Base-by-base conservation (phyloP, 2,113 vertebrate species). In the Epinephelus lanceolatus region DNA sequence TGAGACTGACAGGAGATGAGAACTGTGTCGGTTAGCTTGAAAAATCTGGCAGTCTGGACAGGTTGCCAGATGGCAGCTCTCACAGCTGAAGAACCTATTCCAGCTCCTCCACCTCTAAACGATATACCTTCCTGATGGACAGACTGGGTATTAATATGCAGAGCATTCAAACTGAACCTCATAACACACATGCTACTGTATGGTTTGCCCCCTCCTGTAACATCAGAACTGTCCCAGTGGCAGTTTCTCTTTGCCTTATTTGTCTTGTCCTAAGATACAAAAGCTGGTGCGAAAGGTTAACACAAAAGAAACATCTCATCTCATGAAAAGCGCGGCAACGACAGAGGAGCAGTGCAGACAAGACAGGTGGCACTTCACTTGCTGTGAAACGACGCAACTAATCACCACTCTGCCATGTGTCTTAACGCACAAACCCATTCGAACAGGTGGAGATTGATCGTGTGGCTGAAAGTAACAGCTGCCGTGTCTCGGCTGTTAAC, bases 221-320 rank as follows among this genome's bases (percentile, higher is more conserved):
- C 25, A 60, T 89, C 91, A 74, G 57, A 80, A 88, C 80, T 91
- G 89, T 84, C 89, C 27, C 3, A 0, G 66, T 19, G 91, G 73
- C 88, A 72, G 88, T 83, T 91, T 70, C 79, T 93, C 81, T 92
- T 92, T 92, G 93, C 93, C 94, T 93, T 93, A 93, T 91, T 91
- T 81, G 88, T 92, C 78, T 88, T 61, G 18, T 87, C 86, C 78
- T 82, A 83, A 81, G 72, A 86, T 69, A 8, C 85, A 76, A 75
- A 87, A 77, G 71, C 71, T 57, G 73, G 33, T n/a, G 47, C 55
- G 45, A 71, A 80, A 85, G 67, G 70, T 81, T 25, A 51, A 67
- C 73, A 2, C 37, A n/a, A 30, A 76, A 61, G 63, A 73, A 84
- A 83, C 65, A 19, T 82, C 61, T 76, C 57, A 57, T 80, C 67